These are phyloP conservation scores for Melinaea menophilus DNA, from an alignment of 2,888 invertebrate species.

Conservation along the genomic window DNA sequence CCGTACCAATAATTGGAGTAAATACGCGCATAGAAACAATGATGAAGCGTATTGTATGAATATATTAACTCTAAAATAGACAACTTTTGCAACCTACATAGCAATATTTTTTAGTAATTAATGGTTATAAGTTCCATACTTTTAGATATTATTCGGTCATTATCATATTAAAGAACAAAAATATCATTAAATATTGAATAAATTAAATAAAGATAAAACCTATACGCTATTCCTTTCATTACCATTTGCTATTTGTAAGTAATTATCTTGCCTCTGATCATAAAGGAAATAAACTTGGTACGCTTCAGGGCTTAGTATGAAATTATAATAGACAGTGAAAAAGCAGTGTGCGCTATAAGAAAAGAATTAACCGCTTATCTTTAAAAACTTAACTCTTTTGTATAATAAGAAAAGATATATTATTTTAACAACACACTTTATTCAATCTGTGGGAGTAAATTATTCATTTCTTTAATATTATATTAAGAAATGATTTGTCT, in stretches of 20 bases:
- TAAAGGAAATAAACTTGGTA: conserved; percentile 34
- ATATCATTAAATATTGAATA: no score
- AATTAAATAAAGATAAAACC: no score
- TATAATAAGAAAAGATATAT: conserved; percentile 55
- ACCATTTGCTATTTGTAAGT: conserved; percentile 23
- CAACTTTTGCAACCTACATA: no score
- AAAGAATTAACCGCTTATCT: conserved; percentile 61
- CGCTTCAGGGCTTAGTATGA: conserved; percentile 33
- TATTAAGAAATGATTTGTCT: no score
- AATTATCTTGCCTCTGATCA: conserved; percentile 28
- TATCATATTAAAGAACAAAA: no score
- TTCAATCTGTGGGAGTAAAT: conserved; percentile 39
- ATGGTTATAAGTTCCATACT: no score
- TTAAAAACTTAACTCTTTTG: conserved; percentile 64
- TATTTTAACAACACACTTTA: conserved; percentile 48
- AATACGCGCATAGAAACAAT: conserved; percentile 6
- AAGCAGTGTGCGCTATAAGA: conserved; percentile 48
- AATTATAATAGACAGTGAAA: conserved; percentile 36
- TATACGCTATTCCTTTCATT: background rate
- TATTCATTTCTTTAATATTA: conserved; percentile 30
- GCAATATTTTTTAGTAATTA: no score
- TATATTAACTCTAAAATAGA: background rate
- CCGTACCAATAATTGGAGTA: background rate
- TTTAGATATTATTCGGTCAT: no score
- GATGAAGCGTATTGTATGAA: conserved; percentile 4